Percentiles rank a stretch among this genome's conserved stretches.
These are phyloP conservation scores for Terebella lapidaria DNA, from an alignment of 2,888 invertebrate genomes.

Conservation along the genomic window DNA sequence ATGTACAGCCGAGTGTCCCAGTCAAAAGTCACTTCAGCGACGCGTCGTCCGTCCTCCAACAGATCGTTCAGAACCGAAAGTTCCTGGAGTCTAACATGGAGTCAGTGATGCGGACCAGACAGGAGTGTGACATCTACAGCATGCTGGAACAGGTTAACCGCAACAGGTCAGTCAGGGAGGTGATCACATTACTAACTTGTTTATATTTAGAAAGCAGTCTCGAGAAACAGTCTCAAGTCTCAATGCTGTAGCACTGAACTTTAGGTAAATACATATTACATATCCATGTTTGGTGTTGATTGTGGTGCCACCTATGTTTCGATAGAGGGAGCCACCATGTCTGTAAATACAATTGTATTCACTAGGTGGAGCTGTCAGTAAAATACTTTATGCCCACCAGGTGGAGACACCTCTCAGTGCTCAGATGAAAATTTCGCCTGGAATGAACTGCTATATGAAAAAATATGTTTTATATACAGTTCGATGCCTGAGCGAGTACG, in stretches of 20 bases:
- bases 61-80: neutral
- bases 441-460: neutral
- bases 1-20: neutral
- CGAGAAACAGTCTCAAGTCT: too few species aligned
- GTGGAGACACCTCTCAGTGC: too few species aligned
- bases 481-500: neutral
- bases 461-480: conserved; percentile 3
- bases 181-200: too few species aligned
- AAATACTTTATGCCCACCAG: too few species aligned
- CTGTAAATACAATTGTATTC: too few species aligned
- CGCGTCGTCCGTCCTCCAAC: neutral
- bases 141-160: neutral
- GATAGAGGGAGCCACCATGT: too few species aligned
- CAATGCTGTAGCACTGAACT: too few species aligned
- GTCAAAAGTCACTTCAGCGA: neutral
- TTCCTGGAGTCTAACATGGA: neutral
- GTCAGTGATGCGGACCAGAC: neutral
- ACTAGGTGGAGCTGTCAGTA: too few species aligned
- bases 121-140: neutral
- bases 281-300: too few species aligned
- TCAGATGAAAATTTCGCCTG: neutral
- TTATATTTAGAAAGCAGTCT: too few species aligned
- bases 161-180: conserved; percentile 1
- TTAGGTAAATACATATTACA: too few species aligned
- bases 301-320: too few species aligned